phyloP scores from a whole-genome alignment of 2,797 vertebrate species.

The Ctenosaura bakeri region DNA sequence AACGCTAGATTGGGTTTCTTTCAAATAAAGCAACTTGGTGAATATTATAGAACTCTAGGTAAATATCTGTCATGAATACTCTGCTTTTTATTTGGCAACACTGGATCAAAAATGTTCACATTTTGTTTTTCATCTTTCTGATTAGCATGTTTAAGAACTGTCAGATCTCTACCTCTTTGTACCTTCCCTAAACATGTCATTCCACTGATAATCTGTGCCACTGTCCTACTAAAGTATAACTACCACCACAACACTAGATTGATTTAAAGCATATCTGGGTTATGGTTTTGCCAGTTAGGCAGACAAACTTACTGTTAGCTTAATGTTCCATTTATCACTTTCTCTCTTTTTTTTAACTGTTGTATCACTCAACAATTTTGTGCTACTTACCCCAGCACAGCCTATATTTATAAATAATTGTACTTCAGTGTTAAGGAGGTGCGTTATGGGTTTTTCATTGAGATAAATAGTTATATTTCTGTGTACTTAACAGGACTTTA shows the following conservation, averaged over 20 bases:
- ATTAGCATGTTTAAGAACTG: not conserved
- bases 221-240: not conserved
- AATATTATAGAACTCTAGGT: not conserved
- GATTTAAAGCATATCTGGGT: not conserved
- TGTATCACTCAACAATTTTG: constrained; percentile 25
- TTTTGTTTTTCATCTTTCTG: not conserved
- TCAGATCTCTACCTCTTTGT: constrained; percentile 17
- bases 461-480: constrained; percentile 19
- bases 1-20: not conserved
- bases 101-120: not conserved
- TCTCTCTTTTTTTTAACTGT: constrained; percentile 24
- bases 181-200: not conserved
- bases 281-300: constrained; percentile 24
- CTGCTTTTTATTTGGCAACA: constrained; percentile 19
- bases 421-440: constrained; percentile 4
- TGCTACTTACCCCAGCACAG: not conserved
- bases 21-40: accelerated
- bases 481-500: constrained; percentile 42
- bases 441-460: constrained; percentile 44
- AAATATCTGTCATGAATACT: constrained; percentile 21
- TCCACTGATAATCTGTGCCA: not conserved
- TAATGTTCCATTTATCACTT: not conserved
- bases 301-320: not conserved
- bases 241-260: not conserved
- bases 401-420: not conserved